Percentiles rank a stretch among this genome's conserved stretches.
Evolutionary conservation across 2,797 vertebrate genomes (phyloP).

Genomic region (Hoplostethus mediterraneus): DNA sequence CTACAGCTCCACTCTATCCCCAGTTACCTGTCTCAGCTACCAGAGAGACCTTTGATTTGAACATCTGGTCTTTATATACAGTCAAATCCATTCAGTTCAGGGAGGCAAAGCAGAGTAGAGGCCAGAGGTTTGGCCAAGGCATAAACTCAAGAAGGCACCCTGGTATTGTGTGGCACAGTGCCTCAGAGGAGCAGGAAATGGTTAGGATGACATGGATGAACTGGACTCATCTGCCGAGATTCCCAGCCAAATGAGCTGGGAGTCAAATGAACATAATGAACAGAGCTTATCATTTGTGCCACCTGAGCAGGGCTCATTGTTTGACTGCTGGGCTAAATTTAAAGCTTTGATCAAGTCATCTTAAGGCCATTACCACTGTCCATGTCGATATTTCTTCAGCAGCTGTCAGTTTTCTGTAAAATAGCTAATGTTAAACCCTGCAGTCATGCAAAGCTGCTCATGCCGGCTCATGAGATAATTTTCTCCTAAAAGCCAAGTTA

Average conservation of each 20-base stretch:
- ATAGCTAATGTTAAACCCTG: constrained; percentile 39
- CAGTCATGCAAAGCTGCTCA: constrained; percentile 48
- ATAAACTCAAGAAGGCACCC: too few relatives aligned
- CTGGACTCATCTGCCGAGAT: constrained; percentile 33
- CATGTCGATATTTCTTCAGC: constrained; percentile 46
- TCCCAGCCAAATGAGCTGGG: constrained; percentile 29
- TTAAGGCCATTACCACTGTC: constrained; percentile 28
- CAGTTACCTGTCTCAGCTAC: not conserved
- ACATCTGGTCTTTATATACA: constrained; percentile 16
- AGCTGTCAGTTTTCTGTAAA: constrained; percentile 54
- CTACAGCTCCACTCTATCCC: not conserved
- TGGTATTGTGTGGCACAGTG: constrained; percentile 1
- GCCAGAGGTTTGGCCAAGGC: constrained; percentile 18
- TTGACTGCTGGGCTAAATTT: constrained; percentile 39
- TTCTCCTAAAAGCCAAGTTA: constrained; percentile 14
- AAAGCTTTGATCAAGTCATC: constrained; percentile 54
- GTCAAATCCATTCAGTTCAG: constrained; percentile 11
- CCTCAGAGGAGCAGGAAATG: constrained; percentile 41
- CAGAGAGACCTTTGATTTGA: constrained; percentile 31
- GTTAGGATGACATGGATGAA: constrained; percentile 28
- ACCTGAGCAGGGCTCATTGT: constrained; percentile 49
- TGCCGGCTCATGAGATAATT: constrained; percentile 45
- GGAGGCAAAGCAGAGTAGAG: not conserved
- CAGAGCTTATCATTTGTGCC: constrained; percentile 40
- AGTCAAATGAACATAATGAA: constrained; percentile 32